Conservation (phyloP, 1,140 invertebrate species). For the Drosophila sproati region DNA sequence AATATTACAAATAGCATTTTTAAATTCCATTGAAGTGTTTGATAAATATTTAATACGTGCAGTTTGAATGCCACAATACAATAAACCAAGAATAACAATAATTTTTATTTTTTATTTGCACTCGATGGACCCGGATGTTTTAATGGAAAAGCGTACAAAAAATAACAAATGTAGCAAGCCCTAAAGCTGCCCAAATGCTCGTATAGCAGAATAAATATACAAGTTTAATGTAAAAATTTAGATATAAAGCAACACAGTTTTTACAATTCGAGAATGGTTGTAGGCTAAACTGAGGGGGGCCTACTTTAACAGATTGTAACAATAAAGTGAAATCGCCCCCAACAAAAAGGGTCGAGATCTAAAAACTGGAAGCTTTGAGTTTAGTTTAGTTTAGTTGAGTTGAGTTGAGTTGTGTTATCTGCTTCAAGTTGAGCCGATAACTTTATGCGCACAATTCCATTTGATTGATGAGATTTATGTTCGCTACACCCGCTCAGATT, state of each 20-base stretch:
- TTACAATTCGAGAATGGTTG: constrained; percentile 6
- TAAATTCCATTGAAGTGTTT: neutral
- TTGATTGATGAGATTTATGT: constrained; percentile 81
- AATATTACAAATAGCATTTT: neutral
- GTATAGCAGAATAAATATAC: constrained; percentile 9
- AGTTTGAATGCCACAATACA: neutral
- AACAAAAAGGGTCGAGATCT: constrained; percentile 11
- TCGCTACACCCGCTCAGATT: constrained; percentile 52
- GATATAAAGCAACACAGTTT: constrained; percentile 20
- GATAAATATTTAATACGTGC: neutral
- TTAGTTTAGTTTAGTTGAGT: constrained; percentile 9
- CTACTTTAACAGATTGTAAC: constrained; percentile 68
- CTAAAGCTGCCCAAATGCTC: constrained; percentile 13
- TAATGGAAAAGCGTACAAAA: constrained; percentile 8
- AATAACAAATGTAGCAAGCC: constrained; percentile 12
- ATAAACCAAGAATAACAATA: constrained; percentile 1
- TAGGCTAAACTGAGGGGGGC: constrained; percentile 3
- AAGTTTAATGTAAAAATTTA: constrained; percentile 33
- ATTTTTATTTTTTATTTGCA: constrained; percentile 9
- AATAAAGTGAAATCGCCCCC: constrained; percentile 65
- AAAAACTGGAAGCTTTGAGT: constrained; percentile 7
- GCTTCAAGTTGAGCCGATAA: constrained; percentile 77
- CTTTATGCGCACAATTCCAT: constrained; percentile 78
- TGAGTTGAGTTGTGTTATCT: constrained; percentile 61
- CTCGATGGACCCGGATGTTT: constrained; percentile 8